Evolutionary conservation across 2,888 invertebrate species (phyloP), one percentile per base, ranked within the genome.

Genomic region (Oscheius onirici): DNA sequence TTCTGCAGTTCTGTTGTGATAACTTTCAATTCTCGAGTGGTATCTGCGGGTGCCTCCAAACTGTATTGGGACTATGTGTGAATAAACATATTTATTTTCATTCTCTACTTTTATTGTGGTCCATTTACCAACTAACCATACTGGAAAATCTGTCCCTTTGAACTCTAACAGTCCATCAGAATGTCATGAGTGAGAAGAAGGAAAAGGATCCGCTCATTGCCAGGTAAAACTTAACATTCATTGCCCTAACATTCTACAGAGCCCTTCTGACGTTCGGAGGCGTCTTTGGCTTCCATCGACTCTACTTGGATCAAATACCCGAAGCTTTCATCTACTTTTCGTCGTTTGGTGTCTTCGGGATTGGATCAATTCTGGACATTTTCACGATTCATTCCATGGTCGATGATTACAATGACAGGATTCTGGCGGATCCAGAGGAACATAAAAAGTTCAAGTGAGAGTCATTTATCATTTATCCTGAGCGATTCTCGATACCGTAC

Each of bases 251-350:
- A 40, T 17, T 58, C 46, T 72, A 34, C 26, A 77, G 82, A 46
- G 3, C 71, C 5, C 70, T 75, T 8, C 52, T 82, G 0, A 71
- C 71, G n/a, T 22, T 79, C 51, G 81, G 81, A 15, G 82, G 80
- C 15, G 20, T 77, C 11, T 73, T 81, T 51, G 82, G 82, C 40
- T 60, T 69, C 17, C 82, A 82, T 75, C 71, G 81, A 15, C 65
- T 79, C 8, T 82, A 79, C 69, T 24, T 81, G 44, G 49, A 69
- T 10, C 82, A 82, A 46, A 52, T 82, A 43, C 78, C 80, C 43
- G 81, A 82, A 49, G 78, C 82, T 10, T 81, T 82, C 63, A 74
- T 82, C 11, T 79, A 75, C 40, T 75, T 80, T 28, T 81, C 82
- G 1, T 82, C 82, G 10, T 55, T 71, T 20, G 79, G 83, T 44